Base-by-base conservation (phyloP, 2,113 vertebrate genomes). In the Gavia stellata region DNA sequence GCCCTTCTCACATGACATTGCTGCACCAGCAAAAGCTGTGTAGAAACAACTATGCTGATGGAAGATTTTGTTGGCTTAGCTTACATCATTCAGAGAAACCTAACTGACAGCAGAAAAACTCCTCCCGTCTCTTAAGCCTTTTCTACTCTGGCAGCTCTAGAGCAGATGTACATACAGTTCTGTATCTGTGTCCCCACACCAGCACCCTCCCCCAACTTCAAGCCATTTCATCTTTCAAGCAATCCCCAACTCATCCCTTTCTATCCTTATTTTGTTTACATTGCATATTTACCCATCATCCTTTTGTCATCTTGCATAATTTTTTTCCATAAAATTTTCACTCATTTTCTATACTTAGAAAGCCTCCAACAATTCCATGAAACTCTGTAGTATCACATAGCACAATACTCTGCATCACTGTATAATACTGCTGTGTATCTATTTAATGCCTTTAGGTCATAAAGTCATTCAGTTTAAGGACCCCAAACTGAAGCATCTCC, bases 11-110 rank as follows among this genome's bases (percentile, higher is more conserved):
- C 70, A 61, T 82, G 87, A 95, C 84, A 87, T 5, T 81, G 86
- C 95, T 96, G 95, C 16, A 92, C 44, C 89, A 96, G 78, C 91
- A 97, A 94, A 96, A 90, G 87, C 90, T 89, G 84, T 90, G 81
- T 44, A 89, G 73, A 75, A 81, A 86, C 81, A 96, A 87, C 93
- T 88, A 4, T 68, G 87, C 91, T 95, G 94, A 96, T 15, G 0
- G 21, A 95, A 93, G 91, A 85, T 52, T 95, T 77, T 84, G 73
- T 91, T 94, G 81, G 84, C 78, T 95, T 80, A 91, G 87, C 73
- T 90, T 33, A 89, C 52, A 75, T 87, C 83, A 70, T 89, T 82
- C 81, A 91, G 70, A 92, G 83, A 92, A 96, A 91, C 44, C 47
- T 62, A 45, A 92, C 42, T 40, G 70, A 89, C 77, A 90, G 94